Evolutionary conservation across 2,888 invertebrate genomes (phyloP), one percentile per base, ranked within the genome.

Genomic region (Parnassius mnemosyne): DNA sequence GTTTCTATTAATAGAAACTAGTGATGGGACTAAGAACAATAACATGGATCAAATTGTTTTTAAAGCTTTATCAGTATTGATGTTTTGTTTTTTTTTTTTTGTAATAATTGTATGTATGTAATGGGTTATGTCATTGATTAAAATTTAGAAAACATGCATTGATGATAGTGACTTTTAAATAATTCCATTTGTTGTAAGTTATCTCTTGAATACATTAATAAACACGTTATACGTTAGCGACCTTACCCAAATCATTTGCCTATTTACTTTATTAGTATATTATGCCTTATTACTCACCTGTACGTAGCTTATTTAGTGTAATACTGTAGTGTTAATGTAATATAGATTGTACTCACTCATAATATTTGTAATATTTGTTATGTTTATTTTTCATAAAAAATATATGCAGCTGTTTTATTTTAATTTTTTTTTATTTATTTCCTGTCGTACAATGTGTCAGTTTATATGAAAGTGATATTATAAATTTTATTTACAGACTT

Each of bases 361-460:
- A 16, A 16, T 20, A 20, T 20, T 20, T 20, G 20, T 64, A 59
- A 64, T 64, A 68, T 69, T 68, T 69, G 56, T 61, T 69, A 68
- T 50, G 64, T 70, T 73, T 71, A 69, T 65, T 66, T 70, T 66
- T 68, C 67, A 64, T 69, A 66, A 67, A 47, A 68, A 71, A 72
- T 73, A 73, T 73, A 73, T 69, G 63, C 70, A 68, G 66, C 66
- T 70, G 71, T 73, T 73, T 61, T 61, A 50, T 70, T 68, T 65
- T 65, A 66, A 60, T 9, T 3, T 52, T 67, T 63, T 69, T 70
- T 70, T 57, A 66, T 70, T 68, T 60, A 41, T 12, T 50, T 2
- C 25, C 52, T 52, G 11, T 11, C 10, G 3, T 46, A 11, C n/a
- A 12, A 46, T 12, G 11, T 46, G 46, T 46, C 5, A 34, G 7